Evolutionary conservation across 2,888 invertebrate species (phyloP).

Genomic region (Ariolimax columbianus): DNA sequence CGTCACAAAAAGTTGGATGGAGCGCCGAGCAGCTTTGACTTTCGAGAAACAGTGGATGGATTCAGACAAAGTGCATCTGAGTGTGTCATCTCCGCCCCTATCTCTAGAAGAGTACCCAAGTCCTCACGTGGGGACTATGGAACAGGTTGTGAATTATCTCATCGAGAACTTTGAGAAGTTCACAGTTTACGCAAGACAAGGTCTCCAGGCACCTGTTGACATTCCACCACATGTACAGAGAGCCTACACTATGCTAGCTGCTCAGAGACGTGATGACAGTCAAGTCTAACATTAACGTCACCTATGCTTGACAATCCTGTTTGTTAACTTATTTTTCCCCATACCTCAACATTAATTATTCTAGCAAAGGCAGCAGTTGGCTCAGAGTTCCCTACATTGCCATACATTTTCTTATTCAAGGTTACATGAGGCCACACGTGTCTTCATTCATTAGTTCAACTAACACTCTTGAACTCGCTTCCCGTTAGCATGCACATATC

Average conservation of each 20-base stretch:
- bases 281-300: too few relatives aligned
- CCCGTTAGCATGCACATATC: too few relatives aligned
- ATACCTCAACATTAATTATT: too few relatives aligned
- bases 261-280: background rate
- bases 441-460: too few relatives aligned
- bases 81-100: slow-evolving; percentile 70
- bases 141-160: slow-evolving; percentile 63
- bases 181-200: slow-evolving; percentile 63
- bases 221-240: slow-evolving; percentile 61
- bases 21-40: slow-evolving; percentile 69
- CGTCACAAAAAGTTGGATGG: slow-evolving; percentile 74
- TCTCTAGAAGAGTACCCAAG: slow-evolving; percentile 65
- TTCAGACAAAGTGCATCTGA: slow-evolving; percentile 54
- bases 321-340: background rate
- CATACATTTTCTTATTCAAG: too few relatives aligned
- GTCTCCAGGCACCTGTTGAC: slow-evolving; percentile 67
- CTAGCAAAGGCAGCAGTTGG: too few relatives aligned
- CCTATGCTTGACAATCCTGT: background rate
- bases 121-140: slow-evolving; percentile 58
- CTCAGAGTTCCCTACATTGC: too few relatives aligned
- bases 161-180: slow-evolving; percentile 69
- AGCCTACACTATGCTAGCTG: slow-evolving; percentile 53
- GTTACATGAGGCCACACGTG: too few relatives aligned
- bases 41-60: slow-evolving; percentile 73
- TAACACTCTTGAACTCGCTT: too few relatives aligned